Conservation (phyloP, 2,888 invertebrate species). For the Rhingia rostrata region DNA sequence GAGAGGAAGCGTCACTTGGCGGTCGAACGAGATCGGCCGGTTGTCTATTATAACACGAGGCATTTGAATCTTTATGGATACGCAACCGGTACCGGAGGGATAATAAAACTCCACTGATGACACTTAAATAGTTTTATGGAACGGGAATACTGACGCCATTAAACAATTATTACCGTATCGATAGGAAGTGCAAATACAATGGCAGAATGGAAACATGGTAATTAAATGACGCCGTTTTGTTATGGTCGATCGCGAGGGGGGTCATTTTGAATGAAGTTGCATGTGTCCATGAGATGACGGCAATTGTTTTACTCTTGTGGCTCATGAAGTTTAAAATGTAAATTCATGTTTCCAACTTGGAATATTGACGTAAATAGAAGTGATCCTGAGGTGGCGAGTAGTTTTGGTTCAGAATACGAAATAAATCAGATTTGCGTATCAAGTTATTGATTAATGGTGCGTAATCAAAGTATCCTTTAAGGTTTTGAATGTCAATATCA, state of each 20-base stretch:
- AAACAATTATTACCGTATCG: conserved; percentile 54
- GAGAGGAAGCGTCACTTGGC: conserved; percentile 43
- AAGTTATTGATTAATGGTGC: no score
- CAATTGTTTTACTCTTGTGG: no score
- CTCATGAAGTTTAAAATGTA: no score
- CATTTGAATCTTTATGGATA: conserved; percentile 51
- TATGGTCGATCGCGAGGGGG: conserved; percentile 6
- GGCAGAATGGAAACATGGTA: background rate
- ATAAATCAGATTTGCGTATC: no score
- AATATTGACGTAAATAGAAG: no score
- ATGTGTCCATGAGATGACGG: no score
- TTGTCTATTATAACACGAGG: conserved; percentile 54
- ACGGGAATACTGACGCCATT: conserved; percentile 62
- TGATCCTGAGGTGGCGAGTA: no score
- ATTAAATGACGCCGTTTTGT: conserved; percentile 26
- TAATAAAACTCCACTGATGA: conserved; percentile 69
- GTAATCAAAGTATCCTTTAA: no score
- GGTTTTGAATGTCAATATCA: no score
- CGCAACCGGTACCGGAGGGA: conserved; percentile 50
- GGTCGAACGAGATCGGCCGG: conserved; percentile 29
- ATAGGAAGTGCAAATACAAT: conserved; percentile 16
- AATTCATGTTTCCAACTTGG: no score
- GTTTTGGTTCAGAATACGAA: no score
- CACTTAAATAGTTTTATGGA: conserved; percentile 68
- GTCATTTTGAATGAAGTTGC: background rate